Percentiles rank a stretch among this genome's conserved stretches.
These are phyloP conservation scores for Metridium senile DNA, from an alignment of 92 coral and sea anemone genomes.

Conservation along the genomic window DNA sequence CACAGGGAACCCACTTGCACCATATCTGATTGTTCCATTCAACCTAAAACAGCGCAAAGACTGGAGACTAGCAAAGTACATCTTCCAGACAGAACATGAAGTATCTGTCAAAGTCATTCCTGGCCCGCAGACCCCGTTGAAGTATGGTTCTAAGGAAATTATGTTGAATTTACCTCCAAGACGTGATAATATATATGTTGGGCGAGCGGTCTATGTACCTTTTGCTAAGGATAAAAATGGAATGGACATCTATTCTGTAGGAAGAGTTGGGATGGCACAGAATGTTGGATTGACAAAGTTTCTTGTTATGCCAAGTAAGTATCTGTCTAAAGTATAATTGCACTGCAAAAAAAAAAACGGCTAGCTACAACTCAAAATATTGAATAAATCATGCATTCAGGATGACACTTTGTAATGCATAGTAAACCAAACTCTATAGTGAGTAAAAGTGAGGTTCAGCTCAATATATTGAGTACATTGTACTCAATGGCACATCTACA, in stretches of 20 bases:
- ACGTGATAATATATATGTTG: background rate
- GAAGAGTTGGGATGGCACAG: constrained; percentile 11
- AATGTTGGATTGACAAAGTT: background rate
- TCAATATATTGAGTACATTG: too few species aligned
- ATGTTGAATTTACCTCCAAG: constrained; percentile 30
- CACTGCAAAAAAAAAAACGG: too few species aligned
- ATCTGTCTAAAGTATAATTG: too few species aligned
- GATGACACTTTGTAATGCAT: too few species aligned
- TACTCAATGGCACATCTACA: too few species aligned
- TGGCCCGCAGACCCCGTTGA: constrained; percentile 18
- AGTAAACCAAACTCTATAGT: too few species aligned
- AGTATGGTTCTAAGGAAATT: constrained; percentile 27
- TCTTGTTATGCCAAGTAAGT: constrained; percentile 41
- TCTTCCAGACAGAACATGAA: constrained; percentile 17
- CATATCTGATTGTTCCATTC: constrained; percentile 27
- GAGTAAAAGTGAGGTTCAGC: too few species aligned
- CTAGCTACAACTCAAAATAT: too few species aligned
- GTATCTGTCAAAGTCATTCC: constrained; percentile 23
- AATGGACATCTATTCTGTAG: constrained; percentile 22
- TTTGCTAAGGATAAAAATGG: constrained; percentile 29
- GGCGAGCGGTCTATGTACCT: constrained; percentile 31
- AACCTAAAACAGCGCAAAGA: constrained; percentile 25
- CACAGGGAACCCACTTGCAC: constrained; percentile 21
- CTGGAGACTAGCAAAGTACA: constrained; percentile 39
- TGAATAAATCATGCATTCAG: too few species aligned